These are phyloP conservation scores for Spatula versicolor DNA, from an alignment of 2,797 vertebrate genomes.

Conservation along the genomic window DNA sequence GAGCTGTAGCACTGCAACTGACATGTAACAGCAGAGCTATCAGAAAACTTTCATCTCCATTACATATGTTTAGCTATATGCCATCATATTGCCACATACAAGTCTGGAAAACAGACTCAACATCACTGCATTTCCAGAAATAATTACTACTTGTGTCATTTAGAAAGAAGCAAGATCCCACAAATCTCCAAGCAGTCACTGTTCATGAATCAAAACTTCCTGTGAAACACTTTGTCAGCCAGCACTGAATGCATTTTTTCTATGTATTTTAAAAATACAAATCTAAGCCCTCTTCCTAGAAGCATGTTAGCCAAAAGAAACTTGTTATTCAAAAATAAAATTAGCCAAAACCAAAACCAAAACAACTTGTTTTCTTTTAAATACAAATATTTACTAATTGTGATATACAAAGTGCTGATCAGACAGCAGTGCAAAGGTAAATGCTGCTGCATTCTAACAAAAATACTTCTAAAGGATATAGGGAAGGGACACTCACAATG, in stretches of 20 bases:
- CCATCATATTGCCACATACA: neutral
- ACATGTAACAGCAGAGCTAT: neutral
- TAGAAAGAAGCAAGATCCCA: neutral
- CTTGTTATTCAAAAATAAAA: neutral
- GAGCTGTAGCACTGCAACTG: neutral
- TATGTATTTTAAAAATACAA: neutral
- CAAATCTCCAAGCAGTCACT: neutral
- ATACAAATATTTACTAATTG: neutral
- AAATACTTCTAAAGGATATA: neutral
- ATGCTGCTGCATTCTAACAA: neutral
- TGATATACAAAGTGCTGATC: neutral
- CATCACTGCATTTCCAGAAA: neutral
- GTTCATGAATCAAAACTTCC: neutral
- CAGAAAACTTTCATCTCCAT: neutral
- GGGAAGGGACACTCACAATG: neutral
- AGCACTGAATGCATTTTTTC: neutral
- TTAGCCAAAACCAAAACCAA: neutral
- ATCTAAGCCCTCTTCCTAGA: neutral
- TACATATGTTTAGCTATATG: neutral
- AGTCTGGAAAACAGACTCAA: neutral
- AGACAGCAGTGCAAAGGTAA: neutral
- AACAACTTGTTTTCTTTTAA: neutral
- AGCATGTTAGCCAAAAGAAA: neutral
- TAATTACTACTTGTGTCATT: neutral
- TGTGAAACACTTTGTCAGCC: neutral